Conservation (phyloP, 2,797 vertebrate species). For the Melanotaenia trifasciata region DNA sequence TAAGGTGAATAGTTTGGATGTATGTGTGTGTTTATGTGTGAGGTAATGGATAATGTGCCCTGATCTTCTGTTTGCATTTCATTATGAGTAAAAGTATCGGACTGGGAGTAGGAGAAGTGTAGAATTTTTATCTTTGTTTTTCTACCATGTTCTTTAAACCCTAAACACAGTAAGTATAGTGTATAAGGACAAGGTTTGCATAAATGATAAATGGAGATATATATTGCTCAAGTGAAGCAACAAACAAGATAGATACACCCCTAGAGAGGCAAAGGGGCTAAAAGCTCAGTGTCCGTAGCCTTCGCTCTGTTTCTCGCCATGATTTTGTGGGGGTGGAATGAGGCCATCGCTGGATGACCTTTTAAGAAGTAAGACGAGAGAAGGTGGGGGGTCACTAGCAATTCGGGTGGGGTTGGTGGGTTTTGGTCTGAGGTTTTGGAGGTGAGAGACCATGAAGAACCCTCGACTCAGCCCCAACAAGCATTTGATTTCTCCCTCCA, state of each 20-base stretch:
- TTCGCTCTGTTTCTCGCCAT: conserved; percentile 9
- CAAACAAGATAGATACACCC: conserved; percentile 59
- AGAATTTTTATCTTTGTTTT: background rate
- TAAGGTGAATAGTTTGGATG: conserved; percentile 28
- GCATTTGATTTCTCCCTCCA: conserved; percentile 80
- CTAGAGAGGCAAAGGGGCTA: conserved; percentile 58
- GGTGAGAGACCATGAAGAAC: conserved; percentile 86
- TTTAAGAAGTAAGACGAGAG: conserved; percentile 57
- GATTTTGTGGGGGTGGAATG: conserved; percentile 38
- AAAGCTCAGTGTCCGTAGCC: conserved; percentile 53
- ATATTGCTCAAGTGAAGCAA: conserved; percentile 46
- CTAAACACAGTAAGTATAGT: background rate
- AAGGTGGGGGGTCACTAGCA: conserved; percentile 28
- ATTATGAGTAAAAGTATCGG: background rate
- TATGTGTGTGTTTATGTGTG: conserved; percentile 4
- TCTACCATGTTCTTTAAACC: background rate
- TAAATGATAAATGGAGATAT: conserved; percentile 34
- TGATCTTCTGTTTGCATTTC: background rate
- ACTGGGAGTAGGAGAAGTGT: background rate
- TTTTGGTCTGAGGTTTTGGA: conserved; percentile 63
- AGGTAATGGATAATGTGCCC: background rate
- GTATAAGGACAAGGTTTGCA: background rate
- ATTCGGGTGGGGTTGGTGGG: conserved; percentile 47
- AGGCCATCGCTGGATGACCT: conserved; percentile 70
- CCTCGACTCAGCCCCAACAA: conserved; percentile 72